These are phyloP conservation scores for Mustelus asterias DNA, from an alignment of 2,113 vertebrate genomes.

Conservation along the genomic window DNA sequence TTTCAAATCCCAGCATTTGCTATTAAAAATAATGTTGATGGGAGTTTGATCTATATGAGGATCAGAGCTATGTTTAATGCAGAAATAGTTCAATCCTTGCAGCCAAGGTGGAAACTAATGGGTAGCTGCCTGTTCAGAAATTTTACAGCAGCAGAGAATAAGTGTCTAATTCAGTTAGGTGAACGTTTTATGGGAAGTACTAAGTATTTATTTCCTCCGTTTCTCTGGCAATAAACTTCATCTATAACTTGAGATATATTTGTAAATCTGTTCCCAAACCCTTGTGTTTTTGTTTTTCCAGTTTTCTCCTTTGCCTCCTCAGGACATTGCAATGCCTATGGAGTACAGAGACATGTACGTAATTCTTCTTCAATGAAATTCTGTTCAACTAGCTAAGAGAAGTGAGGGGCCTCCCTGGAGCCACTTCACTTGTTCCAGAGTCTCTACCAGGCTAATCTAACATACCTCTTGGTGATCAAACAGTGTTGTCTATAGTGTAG, in stretches of 20 bases:
- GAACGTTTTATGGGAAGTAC: background rate
- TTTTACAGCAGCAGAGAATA: background rate
- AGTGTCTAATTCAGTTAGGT: background rate
- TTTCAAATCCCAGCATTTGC: too few relatives aligned
- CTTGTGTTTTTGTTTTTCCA: background rate
- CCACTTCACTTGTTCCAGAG: background rate
- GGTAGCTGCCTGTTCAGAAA: background rate
- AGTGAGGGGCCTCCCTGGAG: background rate
- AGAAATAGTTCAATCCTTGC: background rate
- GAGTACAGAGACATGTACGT: background rate
- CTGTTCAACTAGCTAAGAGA: background rate
- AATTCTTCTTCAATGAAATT: background rate
- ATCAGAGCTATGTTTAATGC: background rate
- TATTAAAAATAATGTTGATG: background rate
- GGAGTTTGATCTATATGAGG: background rate
- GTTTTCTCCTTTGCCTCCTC: background rate
- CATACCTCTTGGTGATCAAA: background rate
- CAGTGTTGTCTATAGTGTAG: background rate
- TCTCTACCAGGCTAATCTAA: background rate
- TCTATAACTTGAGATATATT: background rate
- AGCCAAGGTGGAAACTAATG: background rate
- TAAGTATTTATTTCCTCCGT: background rate
- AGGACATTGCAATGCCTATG: background rate
- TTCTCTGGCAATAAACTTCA: background rate
- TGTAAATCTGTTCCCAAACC: background rate